A percentile compares a stretch with the other conserved stretches of the same genome.
These are phyloP conservation scores for Chloroceryle amazona DNA, from an alignment of 2,797 vertebrate genomes.

Conservation along the genomic window DNA sequence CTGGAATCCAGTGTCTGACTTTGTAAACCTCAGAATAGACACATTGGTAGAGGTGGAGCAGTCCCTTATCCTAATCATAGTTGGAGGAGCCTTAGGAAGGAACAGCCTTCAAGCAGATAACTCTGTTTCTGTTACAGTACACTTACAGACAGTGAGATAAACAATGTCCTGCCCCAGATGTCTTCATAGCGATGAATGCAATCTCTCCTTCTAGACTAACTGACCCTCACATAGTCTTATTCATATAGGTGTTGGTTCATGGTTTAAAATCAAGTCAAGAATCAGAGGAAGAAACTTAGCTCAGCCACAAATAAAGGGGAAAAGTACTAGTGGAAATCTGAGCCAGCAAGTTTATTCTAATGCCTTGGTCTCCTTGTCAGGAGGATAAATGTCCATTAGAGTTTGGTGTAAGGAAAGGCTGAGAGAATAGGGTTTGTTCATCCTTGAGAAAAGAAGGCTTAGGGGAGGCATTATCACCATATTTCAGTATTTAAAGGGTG, in stretches of 20 bases:
- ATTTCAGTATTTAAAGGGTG: too few species aligned
- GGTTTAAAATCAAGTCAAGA: not conserved
- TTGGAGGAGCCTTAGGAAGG: not conserved
- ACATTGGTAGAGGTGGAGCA: not conserved
- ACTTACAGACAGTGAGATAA: not conserved
- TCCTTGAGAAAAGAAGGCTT: too few species aligned
- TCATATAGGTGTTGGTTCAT: not conserved
- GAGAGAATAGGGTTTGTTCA: too few species aligned
- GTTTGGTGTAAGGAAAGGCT: not conserved
- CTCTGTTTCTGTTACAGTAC: not conserved
- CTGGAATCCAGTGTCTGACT: not conserved
- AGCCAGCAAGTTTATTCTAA: not conserved
- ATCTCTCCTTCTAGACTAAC: not conserved
- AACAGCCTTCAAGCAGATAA: not conserved
- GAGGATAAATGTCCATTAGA: not conserved
- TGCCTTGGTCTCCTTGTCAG: not conserved
- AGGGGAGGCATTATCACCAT: too few species aligned
- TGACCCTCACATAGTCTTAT: not conserved
- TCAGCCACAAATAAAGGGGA: not conserved
- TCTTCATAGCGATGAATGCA: not conserved
- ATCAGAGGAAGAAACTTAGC: not conserved
- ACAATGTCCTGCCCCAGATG: not conserved
- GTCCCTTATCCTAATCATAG: not conserved
- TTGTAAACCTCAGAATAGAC: not conserved
- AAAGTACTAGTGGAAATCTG: not conserved